Percentiles rank a stretch among this genome's conserved stretches.
Conservation (phyloP, 2,888 invertebrate species). For the Quadriops clusia region DNA sequence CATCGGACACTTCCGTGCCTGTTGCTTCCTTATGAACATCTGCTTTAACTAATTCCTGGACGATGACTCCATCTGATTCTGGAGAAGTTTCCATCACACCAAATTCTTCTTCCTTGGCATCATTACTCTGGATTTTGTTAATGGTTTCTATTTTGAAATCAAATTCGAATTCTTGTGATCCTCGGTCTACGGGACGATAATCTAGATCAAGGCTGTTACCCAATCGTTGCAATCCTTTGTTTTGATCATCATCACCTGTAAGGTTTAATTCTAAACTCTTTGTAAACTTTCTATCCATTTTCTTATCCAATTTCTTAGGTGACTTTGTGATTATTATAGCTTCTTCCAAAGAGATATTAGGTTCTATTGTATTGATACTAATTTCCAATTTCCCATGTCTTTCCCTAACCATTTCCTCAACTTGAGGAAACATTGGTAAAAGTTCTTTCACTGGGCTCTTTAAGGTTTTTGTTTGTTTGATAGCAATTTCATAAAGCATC, state of each 20-base stretch:
- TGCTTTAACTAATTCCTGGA: constrained; percentile 41
- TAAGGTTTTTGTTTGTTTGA: constrained; percentile 62
- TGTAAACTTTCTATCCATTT: constrained; percentile 37
- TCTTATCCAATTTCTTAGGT: constrained; percentile 54
- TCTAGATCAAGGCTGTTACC: constrained; percentile 37
- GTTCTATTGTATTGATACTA: constrained; percentile 50
- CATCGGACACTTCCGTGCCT: constrained; percentile 15
- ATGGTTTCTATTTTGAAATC: constrained; percentile 25
- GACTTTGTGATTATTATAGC: constrained; percentile 66
- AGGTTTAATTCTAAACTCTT: constrained; percentile 59
- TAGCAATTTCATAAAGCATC: constrained; percentile 61
- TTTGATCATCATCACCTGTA: constrained; percentile 23
- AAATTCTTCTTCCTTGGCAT: constrained; percentile 15
- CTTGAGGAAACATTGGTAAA: constrained; percentile 57
- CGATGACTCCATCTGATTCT: constrained; percentile 39
- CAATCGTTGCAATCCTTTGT: constrained; percentile 30
- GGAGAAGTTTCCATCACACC: constrained; percentile 30
- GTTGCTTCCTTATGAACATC: constrained; percentile 38
- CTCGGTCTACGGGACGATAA: constrained; percentile 24
- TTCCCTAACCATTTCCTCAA: constrained; percentile 61
- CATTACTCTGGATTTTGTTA: constrained; percentile 10
- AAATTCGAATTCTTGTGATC: constrained; percentile 26
- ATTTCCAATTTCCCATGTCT: constrained; percentile 65
- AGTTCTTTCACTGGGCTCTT: constrained; percentile 64
- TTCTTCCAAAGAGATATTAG: constrained; percentile 43